Conservation (phyloP, 2,113 vertebrate genomes). For the Myotis yumanensis region DNA sequence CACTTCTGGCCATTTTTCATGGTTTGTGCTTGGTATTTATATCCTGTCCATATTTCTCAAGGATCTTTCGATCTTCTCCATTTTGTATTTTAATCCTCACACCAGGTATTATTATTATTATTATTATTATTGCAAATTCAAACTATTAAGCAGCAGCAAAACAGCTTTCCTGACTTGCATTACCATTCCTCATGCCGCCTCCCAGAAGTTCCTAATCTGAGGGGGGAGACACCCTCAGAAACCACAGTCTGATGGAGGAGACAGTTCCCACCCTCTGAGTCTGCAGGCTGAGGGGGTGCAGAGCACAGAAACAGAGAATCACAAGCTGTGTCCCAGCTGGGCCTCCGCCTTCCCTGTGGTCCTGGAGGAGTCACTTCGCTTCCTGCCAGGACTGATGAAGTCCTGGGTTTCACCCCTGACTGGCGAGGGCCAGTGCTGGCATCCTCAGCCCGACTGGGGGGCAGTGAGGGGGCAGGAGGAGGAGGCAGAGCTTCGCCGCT, state of each 20-base stretch:
- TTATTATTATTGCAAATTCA: not conserved
- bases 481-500: not conserved
- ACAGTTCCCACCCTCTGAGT: not conserved
- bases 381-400: not conserved
- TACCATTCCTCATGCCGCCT: not conserved
- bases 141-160: not conserved
- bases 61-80: not conserved
- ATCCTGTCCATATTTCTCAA: not conserved
- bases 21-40: not conserved
- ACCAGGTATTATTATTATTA: not conserved
- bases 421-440: not conserved
- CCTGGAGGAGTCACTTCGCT: not conserved
- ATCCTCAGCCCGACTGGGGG: accelerated
- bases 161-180: not conserved
- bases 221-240: not conserved
- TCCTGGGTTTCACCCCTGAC: not conserved
- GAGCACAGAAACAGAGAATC: not conserved
- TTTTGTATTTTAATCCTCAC: not conserved
- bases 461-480: too few species aligned
- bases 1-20: not conserved
- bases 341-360: not conserved
- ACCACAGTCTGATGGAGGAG: not conserved
- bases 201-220: not conserved
- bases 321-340: not conserved
- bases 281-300: not conserved